Base-by-base conservation (phyloP, 2,888 invertebrate genomes). In the Drosophila nr. perissopoda region DNA sequence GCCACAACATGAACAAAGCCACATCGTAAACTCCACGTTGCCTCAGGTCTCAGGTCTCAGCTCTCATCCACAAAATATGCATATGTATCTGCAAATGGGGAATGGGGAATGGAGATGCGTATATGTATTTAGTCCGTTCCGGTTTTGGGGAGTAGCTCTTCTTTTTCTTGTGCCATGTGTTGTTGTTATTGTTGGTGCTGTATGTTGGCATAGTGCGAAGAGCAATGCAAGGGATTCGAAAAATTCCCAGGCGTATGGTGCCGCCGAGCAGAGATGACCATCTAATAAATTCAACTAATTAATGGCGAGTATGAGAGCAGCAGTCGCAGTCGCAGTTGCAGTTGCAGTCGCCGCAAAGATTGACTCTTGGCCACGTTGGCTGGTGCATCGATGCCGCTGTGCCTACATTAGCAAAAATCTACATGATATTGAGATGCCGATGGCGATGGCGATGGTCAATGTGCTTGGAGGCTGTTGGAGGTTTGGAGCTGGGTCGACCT, bases 251-350 rank as follows among this genome's bases (percentile, higher is more conserved):
- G 91, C 87, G 78, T 88, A 88, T 80, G 86, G 69, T 59, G 62
- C 64, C 54, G 36, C 27, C 33, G 68, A 59, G 59, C 57, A 59
- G 64, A 83, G 92, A 92, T 91, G 89, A 76, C 81, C 91, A 92
- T 92, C 92, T 91, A 92, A 92, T 92, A 92, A 92, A 91, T 92
- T 92, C 88, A 88, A 91, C 92, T 92, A 92, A 92, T 92, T 92
- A 92, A 92, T 92, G 92, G 91, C 91, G 81, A 83, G 89, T 91
- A 91, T 91, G 86, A 86, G 88, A 79, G 85, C 85, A 81, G 80
- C 85, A 84, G 36, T 36, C 36, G 36, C 36, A 56, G 38, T n/a
- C 18, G 27, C 25, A 27, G 46, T 46, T 46, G 36, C 18, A 38
- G 38, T 38, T 18, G 85, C 85, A 82, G 80, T 83, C 83, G 16